Evolutionary conservation across 2,888 invertebrate genomes (phyloP), one percentile per base, ranked within the genome.

Genomic region (Imbricaverruca yamaguchii): DNA sequence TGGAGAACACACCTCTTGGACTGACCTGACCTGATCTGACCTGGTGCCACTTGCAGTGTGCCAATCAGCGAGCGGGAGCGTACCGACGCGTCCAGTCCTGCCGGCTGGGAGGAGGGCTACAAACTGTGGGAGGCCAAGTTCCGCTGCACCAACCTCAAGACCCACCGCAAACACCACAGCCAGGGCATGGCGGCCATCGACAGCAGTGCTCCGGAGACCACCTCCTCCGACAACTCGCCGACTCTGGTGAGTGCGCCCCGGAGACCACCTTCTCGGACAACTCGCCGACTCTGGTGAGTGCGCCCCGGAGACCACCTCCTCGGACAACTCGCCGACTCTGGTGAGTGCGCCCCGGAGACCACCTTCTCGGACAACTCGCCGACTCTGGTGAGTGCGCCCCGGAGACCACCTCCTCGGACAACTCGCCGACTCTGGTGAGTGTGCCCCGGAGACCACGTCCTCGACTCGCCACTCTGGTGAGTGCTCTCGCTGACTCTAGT

Each of bases 51-150:
- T 39, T 39, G 65, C 80, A 80, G 61, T 0, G 18, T 7, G 61
- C 61, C 61, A 18, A 23, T 65, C 18, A 23, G 9, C 23, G 65
- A 23, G 18, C 61, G 23, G 18, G 69, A 69, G 15, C 69, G 69
- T 8, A 15, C 39, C 15, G 11, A 15, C 2, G 69, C 21, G 39
- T 11, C 84, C 15, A 85, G 85, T 82, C 85, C 86, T 23, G 87
- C 87, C 23, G n/a, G n/a, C 69, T 86, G 88, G 85, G 88, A 88
- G 83, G 89, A 89, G 82, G 88, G 88, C 84, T 87, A 87, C 83
- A 88, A 88, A 83, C 87, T 87, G 15, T 86, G 88, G 86, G 88
- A 88, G 84, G 88, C 88, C 80, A 88, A 88, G 83, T 87, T 88
- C 80, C 85, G 88, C 57, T 88, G 88, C 84, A 87, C 56, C 23